Base-by-base conservation (phyloP, 2,888 invertebrate genomes). In the Microplitis manilae region DNA sequence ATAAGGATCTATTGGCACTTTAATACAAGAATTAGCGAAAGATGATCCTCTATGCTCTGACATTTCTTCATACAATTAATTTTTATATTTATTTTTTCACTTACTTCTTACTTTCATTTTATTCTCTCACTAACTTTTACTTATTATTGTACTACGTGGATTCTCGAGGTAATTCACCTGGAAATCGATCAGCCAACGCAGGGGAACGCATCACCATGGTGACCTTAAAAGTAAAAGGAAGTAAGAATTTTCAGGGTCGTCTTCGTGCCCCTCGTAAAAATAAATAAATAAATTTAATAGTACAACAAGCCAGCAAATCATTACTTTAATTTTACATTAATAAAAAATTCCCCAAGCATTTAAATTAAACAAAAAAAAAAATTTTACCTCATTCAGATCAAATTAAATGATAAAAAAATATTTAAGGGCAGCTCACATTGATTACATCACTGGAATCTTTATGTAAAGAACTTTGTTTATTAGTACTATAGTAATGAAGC, bases 21-120 rank as follows among this genome's bases (percentile, higher is more conserved):
- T 94, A 13, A 95, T 86, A 86, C 95, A 95, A 59, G 94, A 93
- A 90, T 95, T 94, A 80, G 92, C 93, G 89, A 94, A 95, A 71
- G 93, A 92, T 85, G 94, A 93, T 81, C 91, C 92, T 73, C 90
- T 90, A 88, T 94, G 93, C 78, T 91, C 89, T 77, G 90, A 87
- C 92, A 92, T 92, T 81, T 81, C 84, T 77, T 50, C 50, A 1
- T 13, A 50, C 50, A 9, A 50, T 50, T 50, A 2, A 39, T 40
- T 13, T 41, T 40, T 67, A 60, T 76, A 71, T 8, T 20, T 40
- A 68, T 38, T 39, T 74, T 69, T 68, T 17, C 50, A 64, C 17
- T 75, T 75, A 60, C 39, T 74, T 72, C 38, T 30, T 75, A 30
- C 40, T 15, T 7, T 39, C 17, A 38, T 62, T 64, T 75, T 9